Conservation (phyloP, 2,888 invertebrate genomes). For the Vannuccia rotundouncinata region DNA sequence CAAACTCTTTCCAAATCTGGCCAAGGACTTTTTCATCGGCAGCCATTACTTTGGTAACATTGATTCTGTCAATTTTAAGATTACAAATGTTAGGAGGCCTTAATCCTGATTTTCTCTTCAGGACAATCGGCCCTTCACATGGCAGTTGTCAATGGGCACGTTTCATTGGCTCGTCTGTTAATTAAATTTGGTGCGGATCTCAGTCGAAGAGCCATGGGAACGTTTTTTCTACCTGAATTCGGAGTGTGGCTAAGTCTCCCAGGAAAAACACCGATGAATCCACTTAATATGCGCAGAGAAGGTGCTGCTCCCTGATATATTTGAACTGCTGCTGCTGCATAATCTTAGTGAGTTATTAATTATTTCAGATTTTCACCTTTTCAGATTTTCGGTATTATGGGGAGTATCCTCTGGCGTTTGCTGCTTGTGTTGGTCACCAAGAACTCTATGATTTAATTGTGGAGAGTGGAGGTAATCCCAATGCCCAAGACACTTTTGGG, state of each 20-base stretch:
- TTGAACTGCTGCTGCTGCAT: background rate
- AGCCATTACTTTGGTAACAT: constrained; percentile 89
- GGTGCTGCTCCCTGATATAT: background rate
- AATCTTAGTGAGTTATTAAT: background rate
- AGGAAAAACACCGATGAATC: background rate
- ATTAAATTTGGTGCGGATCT: constrained; percentile 29
- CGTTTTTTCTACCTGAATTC: constrained; percentile 32
- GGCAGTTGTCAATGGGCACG: constrained; percentile 31
- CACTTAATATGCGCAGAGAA: background rate
- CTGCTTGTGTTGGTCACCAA: constrained; percentile 91
- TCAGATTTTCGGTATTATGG: constrained; percentile 88
- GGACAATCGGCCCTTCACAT: constrained; percentile 34
- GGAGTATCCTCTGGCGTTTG: constrained; percentile 92
- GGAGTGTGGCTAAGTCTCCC: constrained; percentile 5
- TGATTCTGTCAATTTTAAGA: constrained; percentile 41
- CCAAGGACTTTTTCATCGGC: constrained; percentile 88
- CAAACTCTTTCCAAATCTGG: constrained; percentile 80
- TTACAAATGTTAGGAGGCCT: too few relatives aligned
- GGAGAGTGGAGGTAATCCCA: constrained; percentile 85
- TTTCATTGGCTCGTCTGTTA: constrained; percentile 13
- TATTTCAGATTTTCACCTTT: background rate
- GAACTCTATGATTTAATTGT: constrained; percentile 89
- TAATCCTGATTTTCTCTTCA: too few relatives aligned
- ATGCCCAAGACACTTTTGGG: constrained; percentile 89
- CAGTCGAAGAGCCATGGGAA: constrained; percentile 23